Base-by-base conservation (phyloP, 2,113 vertebrate species). In the Argyrosomus japonicus region DNA sequence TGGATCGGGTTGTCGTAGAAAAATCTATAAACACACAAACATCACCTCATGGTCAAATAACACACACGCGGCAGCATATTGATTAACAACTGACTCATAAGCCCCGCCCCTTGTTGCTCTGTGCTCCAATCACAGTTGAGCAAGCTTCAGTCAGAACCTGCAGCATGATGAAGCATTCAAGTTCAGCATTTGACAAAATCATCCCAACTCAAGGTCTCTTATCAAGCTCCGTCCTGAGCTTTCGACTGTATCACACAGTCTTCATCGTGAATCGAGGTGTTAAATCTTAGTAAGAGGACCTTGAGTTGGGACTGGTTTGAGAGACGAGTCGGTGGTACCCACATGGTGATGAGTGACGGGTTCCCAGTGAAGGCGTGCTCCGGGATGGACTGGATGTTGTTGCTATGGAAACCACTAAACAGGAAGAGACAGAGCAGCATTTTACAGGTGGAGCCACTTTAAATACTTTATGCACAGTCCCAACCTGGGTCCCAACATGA, bases 1-100 rank as follows among this genome's bases (percentile, higher is more conserved):
- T 97, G 96, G 88, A 99, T 98, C 19, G 97, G 97, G 48, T 99
- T 99, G 87, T 98, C 96, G 81, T 97, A 98, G 93, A 99, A 98
- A 86, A 97, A 97, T 95, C 98, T 99, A 45, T 0, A 40, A 67
- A 84, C 73, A 68, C 10, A 56, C 11, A 68, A 27, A 56, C 10
- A 58, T 36, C 6, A 18, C 0, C 40, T 58, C 32, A 58, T 14
- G 4, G 4, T 32, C 36, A 54, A 25, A 25, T 3, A 18, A 57
- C 15, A 54, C 15, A 68, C 47, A 43, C 7, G 40, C 6, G n/a
- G n/a, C n/a, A n/a, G n/a, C n/a, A n/a, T n/a, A n/a, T n/a, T 43
- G 8, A 43, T 43, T 43, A 43, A 10, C 40, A 43, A 43, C 40
- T 43, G 10, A 43, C 25, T 27, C 25, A 2, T 27, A 27, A 27